phyloP scores from a whole-genome alignment of 2,797 vertebrate species.

The Knipowitschia caucasica region DNA sequence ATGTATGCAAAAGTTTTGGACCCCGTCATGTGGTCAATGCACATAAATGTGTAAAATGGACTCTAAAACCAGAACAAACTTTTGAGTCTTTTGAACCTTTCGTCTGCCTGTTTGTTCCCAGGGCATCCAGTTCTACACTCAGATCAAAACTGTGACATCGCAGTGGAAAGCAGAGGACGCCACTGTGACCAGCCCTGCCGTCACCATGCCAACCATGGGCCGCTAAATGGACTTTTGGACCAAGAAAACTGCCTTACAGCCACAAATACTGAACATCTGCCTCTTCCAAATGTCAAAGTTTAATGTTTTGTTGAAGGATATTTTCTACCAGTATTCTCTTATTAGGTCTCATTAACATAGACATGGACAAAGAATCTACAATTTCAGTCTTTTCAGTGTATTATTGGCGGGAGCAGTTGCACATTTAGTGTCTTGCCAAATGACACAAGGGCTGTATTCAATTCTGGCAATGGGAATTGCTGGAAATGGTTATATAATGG shows the following conservation, averaged over 20 bases:
- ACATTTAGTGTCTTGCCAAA: neutral
- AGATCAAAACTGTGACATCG: conserved; percentile 91
- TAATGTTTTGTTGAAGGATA: no score
- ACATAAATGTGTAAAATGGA: no score
- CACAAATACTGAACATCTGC: neutral
- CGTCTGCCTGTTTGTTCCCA: conserved; percentile 44
- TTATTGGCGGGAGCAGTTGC: neutral
- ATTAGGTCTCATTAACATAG: no score
- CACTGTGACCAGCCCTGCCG: conserved; percentile 81
- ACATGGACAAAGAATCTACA: no score
- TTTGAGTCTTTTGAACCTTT: neutral
- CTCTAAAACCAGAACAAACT: no score
- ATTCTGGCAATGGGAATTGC: neutral
- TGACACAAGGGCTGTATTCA: neutral
- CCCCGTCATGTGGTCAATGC: no score
- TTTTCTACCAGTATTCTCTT: no score
- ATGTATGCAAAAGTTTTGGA: no score
- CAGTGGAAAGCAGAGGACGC: conserved; percentile 96
- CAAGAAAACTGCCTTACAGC: neutral
- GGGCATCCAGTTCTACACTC: conserved; percentile 94
- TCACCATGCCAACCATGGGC: conserved; percentile 95
- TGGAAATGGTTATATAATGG: no score
- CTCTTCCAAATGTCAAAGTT: no score
- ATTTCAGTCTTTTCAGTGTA: no score
- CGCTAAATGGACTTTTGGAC: conserved; percentile 64